phyloP scores from a whole-genome alignment of 2,888 invertebrate genomes.

The Agelastica alni region DNA sequence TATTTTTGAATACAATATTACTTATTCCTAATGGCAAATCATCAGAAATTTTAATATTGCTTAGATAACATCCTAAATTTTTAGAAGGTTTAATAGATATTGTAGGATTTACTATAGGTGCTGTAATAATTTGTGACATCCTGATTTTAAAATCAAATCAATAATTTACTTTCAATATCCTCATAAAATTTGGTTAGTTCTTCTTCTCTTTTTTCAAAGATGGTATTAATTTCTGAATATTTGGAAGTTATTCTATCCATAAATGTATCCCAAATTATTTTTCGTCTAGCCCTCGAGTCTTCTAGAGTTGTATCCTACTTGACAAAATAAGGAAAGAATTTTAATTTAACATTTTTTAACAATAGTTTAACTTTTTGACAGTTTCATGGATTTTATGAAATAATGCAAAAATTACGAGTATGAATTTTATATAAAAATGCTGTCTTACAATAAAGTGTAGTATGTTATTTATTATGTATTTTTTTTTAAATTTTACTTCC shows the following conservation, averaged over 20 bases:
- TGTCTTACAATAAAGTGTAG: no score
- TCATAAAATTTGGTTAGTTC: constrained; percentile 75
- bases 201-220: constrained; percentile 78
- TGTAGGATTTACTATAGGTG: constrained; percentile 66
- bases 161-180: constrained; percentile 74
- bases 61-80: constrained; percentile 62
- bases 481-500: no score
- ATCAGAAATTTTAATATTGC: constrained; percentile 55
- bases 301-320: constrained; percentile 58
- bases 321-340: not conserved
- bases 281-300: constrained; percentile 59
- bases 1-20: constrained; percentile 43
- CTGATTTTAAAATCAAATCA: constrained; percentile 49
- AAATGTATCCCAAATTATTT: constrained; percentile 72
- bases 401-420: no score
- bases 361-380: no score
- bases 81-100: constrained; percentile 68
- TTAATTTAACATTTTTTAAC: not conserved
- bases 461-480: no score
- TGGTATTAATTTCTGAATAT: constrained; percentile 75
- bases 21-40: constrained; percentile 57
- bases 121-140: constrained; percentile 56
- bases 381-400: no score
- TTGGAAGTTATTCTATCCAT: constrained; percentile 78
- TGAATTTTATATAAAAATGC: no score